phyloP scores from a whole-genome alignment of 2,888 invertebrate genomes.

The Embidobia sp. region DNA sequence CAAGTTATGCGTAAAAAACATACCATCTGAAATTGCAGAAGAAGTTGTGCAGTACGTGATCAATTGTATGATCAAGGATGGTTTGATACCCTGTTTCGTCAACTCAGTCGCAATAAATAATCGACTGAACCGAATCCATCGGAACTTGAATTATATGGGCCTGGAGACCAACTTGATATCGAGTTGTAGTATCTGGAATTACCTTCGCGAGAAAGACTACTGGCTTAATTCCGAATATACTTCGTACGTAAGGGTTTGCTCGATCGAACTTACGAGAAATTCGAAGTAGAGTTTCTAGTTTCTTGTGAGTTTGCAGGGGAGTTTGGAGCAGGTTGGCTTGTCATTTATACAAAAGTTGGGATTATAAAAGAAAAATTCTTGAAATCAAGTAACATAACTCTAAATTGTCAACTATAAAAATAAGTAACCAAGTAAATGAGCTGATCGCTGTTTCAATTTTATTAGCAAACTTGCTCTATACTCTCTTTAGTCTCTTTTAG shows the following conservation, averaged over 20 bases:
- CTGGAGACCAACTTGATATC: slow-evolving; percentile 66
- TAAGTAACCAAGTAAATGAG: no score
- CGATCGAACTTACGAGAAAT: background rate
- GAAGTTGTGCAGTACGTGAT: slow-evolving; percentile 62
- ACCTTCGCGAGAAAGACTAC: slow-evolving; percentile 69
- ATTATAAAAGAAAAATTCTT: no score
- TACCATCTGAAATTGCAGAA: slow-evolving; percentile 49
- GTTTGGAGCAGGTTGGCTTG: no score
- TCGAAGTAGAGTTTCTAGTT: slow-evolving; percentile 8
- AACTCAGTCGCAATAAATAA: slow-evolving; percentile 72
- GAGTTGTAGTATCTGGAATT: slow-evolving; percentile 68
- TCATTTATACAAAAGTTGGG: no score
- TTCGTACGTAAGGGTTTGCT: slow-evolving; percentile 34
- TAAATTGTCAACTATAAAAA: no score
- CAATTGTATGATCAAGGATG: slow-evolving; percentile 68
- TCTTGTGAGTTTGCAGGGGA: no score
- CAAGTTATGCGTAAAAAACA: slow-evolving; percentile 56
- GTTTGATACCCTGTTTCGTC: slow-evolving; percentile 69
- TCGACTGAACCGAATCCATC: slow-evolving; percentile 69
- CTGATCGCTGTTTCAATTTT: background rate
- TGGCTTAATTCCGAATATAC: slow-evolving; percentile 64
- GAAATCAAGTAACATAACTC: no score
- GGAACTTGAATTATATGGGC: slow-evolving; percentile 68
- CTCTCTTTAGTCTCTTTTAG: no score
- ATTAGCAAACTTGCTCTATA: no score